Conservation (phyloP, 1,140 invertebrate species). For the Megathymus violae region DNA sequence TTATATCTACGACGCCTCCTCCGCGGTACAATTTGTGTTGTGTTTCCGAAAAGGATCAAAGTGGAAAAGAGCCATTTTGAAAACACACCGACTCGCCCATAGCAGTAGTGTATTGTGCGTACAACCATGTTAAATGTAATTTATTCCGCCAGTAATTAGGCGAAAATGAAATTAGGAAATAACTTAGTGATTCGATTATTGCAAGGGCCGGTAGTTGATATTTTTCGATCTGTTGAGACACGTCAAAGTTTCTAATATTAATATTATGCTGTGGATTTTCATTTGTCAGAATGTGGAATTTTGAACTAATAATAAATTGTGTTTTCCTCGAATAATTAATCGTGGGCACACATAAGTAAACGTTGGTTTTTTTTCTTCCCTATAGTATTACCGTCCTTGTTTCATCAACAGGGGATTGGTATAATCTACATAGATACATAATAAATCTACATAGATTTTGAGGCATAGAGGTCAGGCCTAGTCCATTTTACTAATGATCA, state of each 20-base stretch:
- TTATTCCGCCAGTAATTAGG: constrained; percentile 58
- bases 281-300: constrained; percentile 78
- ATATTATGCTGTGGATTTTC: constrained; percentile 70
- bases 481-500: too few relatives aligned
- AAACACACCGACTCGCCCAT: constrained; percentile 86
- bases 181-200: constrained; percentile 61
- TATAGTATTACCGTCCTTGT: too few relatives aligned
- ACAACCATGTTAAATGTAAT: constrained; percentile 41
- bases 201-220: constrained; percentile 65
- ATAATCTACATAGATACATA: too few relatives aligned
- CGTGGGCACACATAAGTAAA: constrained; percentile 55
- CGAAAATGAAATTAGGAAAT: constrained; percentile 64
- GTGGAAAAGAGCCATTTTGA: constrained; percentile 89
- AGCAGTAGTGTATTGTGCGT: constrained; percentile 78
- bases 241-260: constrained; percentile 58
- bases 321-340: constrained; percentile 53
- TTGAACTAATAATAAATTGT: constrained; percentile 77
- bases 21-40: constrained; percentile 85
- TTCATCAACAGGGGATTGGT: too few relatives aligned
- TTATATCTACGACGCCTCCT: constrained; percentile 44
- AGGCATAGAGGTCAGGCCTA: too few relatives aligned
- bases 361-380: constrained; percentile 52
- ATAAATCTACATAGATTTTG: too few relatives aligned
- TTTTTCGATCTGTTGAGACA: constrained; percentile 72
- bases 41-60: constrained; percentile 87